These are phyloP conservation scores for Diogma glabrata DNA, from an alignment of 2,888 invertebrate species.

Conservation along the genomic window DNA sequence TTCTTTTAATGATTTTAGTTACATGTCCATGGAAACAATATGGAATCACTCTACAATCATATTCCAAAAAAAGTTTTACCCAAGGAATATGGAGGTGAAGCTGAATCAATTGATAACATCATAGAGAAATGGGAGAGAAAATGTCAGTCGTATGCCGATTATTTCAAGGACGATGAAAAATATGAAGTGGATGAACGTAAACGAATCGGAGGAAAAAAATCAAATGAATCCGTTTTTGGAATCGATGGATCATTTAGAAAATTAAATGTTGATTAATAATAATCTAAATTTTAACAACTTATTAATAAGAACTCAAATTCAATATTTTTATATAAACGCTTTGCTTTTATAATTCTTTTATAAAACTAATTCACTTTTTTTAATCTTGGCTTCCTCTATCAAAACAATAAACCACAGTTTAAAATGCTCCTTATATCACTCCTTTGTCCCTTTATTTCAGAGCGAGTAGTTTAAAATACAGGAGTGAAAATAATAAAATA, in stretches of 20 bases:
- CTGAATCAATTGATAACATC: slow-evolving; percentile 30
- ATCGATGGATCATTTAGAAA: slow-evolving; percentile 32
- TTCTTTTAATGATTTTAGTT: slow-evolving; percentile 35
- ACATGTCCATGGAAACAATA: slow-evolving; percentile 42
- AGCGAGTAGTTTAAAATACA: too few species aligned
- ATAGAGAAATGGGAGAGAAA: slow-evolving; percentile 31
- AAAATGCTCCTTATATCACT: too few species aligned
- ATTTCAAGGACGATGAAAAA: slow-evolving; percentile 27
- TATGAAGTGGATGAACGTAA: slow-evolving; percentile 30
- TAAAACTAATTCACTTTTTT: too few species aligned
- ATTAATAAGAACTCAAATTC: too few species aligned
- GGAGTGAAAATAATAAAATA: too few species aligned
- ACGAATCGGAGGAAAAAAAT: slow-evolving; percentile 24
- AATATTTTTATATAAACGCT: too few species aligned
- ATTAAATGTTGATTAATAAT: slow-evolving; percentile 32
- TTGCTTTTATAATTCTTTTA: too few species aligned
- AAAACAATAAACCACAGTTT: too few species aligned
- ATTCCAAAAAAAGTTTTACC: slow-evolving; percentile 49
- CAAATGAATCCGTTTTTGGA: slow-evolving; percentile 28
- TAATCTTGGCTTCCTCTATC: too few species aligned
- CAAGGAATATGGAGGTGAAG: slow-evolving; percentile 51
- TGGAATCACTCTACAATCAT: slow-evolving; percentile 43
- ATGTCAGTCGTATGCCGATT: slow-evolving; percentile 27
- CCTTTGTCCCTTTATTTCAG: too few species aligned
- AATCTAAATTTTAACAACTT: too few species aligned